Conservation (phyloP, 1,140 invertebrate species). For the Dreissena rostriformis region DNA sequence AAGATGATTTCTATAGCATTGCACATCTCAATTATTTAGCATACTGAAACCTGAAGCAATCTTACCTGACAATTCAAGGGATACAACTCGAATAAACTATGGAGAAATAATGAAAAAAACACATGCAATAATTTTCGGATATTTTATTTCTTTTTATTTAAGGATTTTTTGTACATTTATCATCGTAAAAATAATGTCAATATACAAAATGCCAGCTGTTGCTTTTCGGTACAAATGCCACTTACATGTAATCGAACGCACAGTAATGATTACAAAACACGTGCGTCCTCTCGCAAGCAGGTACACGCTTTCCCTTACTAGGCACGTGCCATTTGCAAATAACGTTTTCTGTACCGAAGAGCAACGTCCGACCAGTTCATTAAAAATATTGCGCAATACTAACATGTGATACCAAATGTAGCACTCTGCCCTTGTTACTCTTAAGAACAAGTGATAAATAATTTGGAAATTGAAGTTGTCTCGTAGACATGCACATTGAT, state of each 20-base stretch:
- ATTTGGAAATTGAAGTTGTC: too few relatives aligned
- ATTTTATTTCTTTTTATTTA: constrained; percentile 53
- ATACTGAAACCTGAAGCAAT: too few relatives aligned
- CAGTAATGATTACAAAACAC: neutral
- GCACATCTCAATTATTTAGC: too few relatives aligned
- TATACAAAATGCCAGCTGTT: constrained; percentile 17
- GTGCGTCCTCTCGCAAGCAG: too few relatives aligned
- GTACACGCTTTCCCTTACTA: neutral
- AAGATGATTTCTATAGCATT: too few relatives aligned
- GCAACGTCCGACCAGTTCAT: neutral
- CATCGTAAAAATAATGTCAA: constrained; percentile 56
- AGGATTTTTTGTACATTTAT: constrained; percentile 48
- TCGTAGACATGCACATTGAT: too few relatives aligned
- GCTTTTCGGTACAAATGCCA: neutral
- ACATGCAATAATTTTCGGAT: constrained; percentile 2
- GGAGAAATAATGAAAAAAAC: too few relatives aligned
- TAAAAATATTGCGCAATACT: constrained; percentile 2
- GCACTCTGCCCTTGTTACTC: too few relatives aligned
- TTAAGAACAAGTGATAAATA: too few relatives aligned
- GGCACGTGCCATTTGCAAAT: neutral
- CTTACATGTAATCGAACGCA: neutral
- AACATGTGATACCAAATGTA: neutral
- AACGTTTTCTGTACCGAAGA: neutral
- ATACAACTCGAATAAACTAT: too few relatives aligned
- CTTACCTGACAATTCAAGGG: too few relatives aligned